These are phyloP conservation scores for Platanista minor DNA, from an alignment of 2,113 vertebrate species.

Conservation along the genomic window DNA sequence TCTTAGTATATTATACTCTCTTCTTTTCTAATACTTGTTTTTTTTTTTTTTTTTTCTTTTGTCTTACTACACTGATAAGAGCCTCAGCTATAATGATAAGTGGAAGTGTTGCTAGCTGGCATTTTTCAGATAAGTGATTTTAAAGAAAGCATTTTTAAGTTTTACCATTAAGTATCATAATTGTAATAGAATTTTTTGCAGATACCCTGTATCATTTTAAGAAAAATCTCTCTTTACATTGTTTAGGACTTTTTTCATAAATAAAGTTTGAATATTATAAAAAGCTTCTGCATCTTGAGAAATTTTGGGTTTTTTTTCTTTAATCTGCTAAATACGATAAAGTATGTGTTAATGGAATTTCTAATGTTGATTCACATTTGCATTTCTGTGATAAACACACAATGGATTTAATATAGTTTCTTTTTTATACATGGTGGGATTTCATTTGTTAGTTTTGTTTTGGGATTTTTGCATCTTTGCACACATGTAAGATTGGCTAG, in stretches of 20 bases:
- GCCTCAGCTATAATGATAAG: neutral
- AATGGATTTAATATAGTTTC: neutral
- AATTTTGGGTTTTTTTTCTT: neutral
- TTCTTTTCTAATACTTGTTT: neutral
- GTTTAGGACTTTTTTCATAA: neutral
- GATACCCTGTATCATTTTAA: neutral
- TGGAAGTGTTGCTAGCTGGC: neutral
- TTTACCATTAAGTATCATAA: slow-evolving; percentile 6
- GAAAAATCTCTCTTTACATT: neutral
- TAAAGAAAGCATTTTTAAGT: slow-evolving; percentile 5
- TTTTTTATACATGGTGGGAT: neutral
- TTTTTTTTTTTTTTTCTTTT: neutral
- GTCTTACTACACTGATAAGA: neutral
- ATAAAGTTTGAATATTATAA: neutral
- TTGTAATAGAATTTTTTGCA: neutral
- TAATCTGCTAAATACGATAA: neutral
- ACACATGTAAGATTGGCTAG: neutral
- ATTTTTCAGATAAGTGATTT: neutral
- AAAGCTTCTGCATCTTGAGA: neutral
- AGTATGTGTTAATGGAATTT: neutral
- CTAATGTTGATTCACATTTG: neutral
- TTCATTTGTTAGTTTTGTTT: neutral
- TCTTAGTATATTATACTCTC: neutral
- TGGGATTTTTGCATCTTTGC: neutral
- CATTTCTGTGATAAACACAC: neutral